A percentile compares a stretch with the other conserved stretches of the same genome.
phyloP scores from a whole-genome alignment of 2,888 invertebrate species.

The Melinopterus prodromus region DNA sequence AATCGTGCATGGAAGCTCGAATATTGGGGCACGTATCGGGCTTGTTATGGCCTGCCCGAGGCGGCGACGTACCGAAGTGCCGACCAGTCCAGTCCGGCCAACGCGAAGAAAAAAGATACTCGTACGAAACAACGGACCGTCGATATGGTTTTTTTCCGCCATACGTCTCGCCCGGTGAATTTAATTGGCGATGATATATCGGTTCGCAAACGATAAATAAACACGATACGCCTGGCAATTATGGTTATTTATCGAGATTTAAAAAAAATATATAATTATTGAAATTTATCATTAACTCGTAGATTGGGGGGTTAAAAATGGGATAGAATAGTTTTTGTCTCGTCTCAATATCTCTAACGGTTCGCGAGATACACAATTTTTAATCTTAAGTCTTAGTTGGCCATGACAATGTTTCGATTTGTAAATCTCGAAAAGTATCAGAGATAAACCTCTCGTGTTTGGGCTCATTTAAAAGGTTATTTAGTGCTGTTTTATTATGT shows the following conservation, averaged over 20 bases:
- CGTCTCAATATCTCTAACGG: not conserved
- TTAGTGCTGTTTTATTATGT: not conserved
- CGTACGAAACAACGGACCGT: not conserved
- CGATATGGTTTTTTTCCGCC: not conserved
- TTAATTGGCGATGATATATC: not conserved
- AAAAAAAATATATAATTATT: not conserved
- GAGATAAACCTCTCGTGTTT: not conserved
- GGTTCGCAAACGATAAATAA: not conserved
- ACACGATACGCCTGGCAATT: not conserved
- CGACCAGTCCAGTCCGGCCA: not conserved
- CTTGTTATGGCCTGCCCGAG: not conserved
- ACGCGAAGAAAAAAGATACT: not conserved
- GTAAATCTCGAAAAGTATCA: not conserved
- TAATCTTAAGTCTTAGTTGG: not conserved
- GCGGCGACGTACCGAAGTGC: not conserved
- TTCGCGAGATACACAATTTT: not conserved
- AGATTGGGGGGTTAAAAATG: not conserved
- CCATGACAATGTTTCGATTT: not conserved
- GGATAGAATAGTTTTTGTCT: not conserved
- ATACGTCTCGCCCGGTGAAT: not conserved
- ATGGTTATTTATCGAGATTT: not conserved
- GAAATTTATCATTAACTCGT: not conserved
- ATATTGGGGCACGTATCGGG: not conserved
- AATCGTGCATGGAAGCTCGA: conserved; percentile 4
- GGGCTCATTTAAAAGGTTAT: not conserved